Percentiles rank a stretch among this genome's conserved stretches.
Conservation (phyloP, 2,888 invertebrate species). For the Agrochola circellaris region DNA sequence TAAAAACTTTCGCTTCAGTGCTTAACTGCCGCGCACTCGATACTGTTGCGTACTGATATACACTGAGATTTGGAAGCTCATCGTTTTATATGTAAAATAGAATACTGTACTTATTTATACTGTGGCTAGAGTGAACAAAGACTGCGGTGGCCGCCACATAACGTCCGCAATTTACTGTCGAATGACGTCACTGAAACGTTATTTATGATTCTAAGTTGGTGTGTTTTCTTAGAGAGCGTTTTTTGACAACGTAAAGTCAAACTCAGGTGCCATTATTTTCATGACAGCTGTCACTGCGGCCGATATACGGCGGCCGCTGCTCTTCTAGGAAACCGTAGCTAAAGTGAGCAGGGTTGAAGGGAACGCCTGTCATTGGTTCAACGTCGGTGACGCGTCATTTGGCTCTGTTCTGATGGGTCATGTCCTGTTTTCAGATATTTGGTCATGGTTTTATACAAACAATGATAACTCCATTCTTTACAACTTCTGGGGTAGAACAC, state of each 20-base stretch:
- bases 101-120: too few species aligned
- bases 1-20: too few species aligned
- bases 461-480: background rate
- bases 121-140: background rate
- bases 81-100: too few species aligned
- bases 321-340: background rate
- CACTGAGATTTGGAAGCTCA: too few species aligned
- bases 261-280: background rate
- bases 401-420: background rate
- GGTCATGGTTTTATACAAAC: background rate
- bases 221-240: background rate
- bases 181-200: background rate
- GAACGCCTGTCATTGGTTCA: background rate
- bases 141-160: background rate
- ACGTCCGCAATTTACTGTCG: background rate
- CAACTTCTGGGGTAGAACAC: background rate
- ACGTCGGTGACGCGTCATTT: background rate
- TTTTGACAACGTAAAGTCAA: background rate
- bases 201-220: background rate
- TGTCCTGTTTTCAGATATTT: background rate
- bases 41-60: too few species aligned
- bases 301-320: background rate
- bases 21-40: too few species aligned
- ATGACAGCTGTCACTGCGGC: background rate
- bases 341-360: background rate